phyloP scores from a whole-genome alignment of 2,113 vertebrate genomes.

The Cyprinodon brontotheroides region DNA sequence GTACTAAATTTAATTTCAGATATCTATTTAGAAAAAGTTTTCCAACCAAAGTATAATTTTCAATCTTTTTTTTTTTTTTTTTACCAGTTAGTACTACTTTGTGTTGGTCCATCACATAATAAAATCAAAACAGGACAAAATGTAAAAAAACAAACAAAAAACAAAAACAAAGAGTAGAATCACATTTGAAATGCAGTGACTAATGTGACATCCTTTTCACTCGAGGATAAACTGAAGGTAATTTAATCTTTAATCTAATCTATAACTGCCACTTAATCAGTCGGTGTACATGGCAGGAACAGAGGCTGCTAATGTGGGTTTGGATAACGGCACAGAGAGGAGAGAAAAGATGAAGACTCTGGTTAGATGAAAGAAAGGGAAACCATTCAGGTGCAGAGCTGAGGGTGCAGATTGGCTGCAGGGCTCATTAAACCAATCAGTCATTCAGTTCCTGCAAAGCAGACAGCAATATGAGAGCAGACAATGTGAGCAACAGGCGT shows the following conservation, averaged over 20 bases:
- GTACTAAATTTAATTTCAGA: not conserved
- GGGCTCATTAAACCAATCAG: constrained; percentile 53
- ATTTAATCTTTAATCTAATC: not conserved
- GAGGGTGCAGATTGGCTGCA: constrained; percentile 24
- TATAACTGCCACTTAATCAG: not conserved
- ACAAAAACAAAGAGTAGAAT: no score
- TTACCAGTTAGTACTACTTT: not conserved
- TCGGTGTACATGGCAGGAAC: not conserved
- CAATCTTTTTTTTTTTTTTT: no score
- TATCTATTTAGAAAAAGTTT: not conserved
- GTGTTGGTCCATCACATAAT: not conserved
- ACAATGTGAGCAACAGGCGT: constrained; percentile 23
- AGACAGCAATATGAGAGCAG: constrained; percentile 56
- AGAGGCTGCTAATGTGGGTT: not conserved
- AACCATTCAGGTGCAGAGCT: constrained; percentile 26
- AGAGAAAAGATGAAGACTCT: not conserved
- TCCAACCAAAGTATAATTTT: no score
- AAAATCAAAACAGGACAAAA: not conserved
- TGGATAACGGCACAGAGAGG: not conserved
- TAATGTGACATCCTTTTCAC: not conserved
- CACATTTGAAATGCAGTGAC: not conserved
- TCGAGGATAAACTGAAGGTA: not conserved
- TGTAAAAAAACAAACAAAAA: not conserved
- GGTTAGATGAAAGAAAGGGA: not conserved
- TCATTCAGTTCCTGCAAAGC: constrained; percentile 31